Evolutionary conservation across 2,797 vertebrate species (phyloP), one percentile per base, ranked within the genome.

Genomic region (Sebastes steindachneri): DNA sequence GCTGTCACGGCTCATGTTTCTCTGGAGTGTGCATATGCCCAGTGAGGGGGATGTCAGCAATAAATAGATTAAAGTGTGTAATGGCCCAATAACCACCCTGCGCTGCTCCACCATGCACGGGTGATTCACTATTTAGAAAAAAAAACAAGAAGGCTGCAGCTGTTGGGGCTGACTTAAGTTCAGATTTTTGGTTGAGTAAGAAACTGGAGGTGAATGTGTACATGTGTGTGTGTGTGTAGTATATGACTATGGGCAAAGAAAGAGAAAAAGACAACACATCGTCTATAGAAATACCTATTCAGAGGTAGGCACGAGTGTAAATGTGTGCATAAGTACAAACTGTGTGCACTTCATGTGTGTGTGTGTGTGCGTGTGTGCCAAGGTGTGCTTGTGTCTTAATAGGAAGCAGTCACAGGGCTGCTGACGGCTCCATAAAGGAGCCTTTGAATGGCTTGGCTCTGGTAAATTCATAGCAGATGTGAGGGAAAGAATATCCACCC

Each of bases 391-490:
- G 85, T 87, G 87, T 88, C 88, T 94, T 93, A 94, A 94, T 94
- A 93, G 91, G 91, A 92, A 93, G 93, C 92, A 92, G 94, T 95
- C 93, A 90, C 88, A 85, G 74, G 58, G 81, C 89, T 92, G 91
- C 93, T 93, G 91, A 94, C 83, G 91, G 93, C 91, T 94, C 91
- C 90, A 96, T 96, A 96, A 96, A 96, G 93, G 93, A 92, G 86
- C 83, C 95, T 96, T 95, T 96, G 95, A 96, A 95, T 95, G 93
- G 89, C 87, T 84, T 87, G 91, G 90, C 94, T 92, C 91, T 75
- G 90, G 80, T 92, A 91, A 96, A 96, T 96, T 94, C 91, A 89
- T 94, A 95, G 93, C 95, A 96, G 95, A 96, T 96, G 95, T 96
- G 93, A 88, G 87, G 89, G 95, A 96, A 96, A 96, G 95, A 96